Conservation (phyloP, 2,113 vertebrate genomes). For the Puffinus mauretanicus region DNA sequence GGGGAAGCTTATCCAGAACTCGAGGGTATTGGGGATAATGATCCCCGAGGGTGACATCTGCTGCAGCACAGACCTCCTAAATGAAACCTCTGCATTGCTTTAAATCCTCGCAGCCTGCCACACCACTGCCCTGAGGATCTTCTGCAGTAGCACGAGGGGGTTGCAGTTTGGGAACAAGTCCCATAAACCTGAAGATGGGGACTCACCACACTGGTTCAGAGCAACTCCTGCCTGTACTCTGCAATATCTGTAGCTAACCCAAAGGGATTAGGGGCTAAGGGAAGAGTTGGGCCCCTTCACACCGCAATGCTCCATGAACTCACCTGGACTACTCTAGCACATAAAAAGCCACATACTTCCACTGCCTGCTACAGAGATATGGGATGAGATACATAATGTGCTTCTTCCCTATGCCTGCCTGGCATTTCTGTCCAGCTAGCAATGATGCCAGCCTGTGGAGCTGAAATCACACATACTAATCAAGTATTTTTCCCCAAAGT, state of each 20-base stretch:
- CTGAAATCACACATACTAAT: not conserved
- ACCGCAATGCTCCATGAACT: not conserved
- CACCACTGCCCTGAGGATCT: not conserved
- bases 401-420: not conserved
- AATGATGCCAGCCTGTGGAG: not conserved
- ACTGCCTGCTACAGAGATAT: not conserved
- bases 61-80: not conserved
- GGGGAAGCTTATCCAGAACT: not conserved
- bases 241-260: not conserved
- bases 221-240: not conserved
- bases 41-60: not conserved
- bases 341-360: not conserved
- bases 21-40: not conserved
- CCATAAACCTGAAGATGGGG: not conserved
- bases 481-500: not conserved
- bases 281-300: not conserved
- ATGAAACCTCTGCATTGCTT: not conserved
- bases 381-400: not conserved
- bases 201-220: not conserved
- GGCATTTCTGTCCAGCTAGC: not conserved
- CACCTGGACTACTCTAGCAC: not conserved
- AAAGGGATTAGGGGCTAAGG: not conserved
- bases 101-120: not conserved
- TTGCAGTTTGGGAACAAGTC: not conserved
- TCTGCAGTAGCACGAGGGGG: not conserved